phyloP scores from a whole-genome alignment of 2,797 vertebrate species.

The Syngnathus rostellatus region DNA sequence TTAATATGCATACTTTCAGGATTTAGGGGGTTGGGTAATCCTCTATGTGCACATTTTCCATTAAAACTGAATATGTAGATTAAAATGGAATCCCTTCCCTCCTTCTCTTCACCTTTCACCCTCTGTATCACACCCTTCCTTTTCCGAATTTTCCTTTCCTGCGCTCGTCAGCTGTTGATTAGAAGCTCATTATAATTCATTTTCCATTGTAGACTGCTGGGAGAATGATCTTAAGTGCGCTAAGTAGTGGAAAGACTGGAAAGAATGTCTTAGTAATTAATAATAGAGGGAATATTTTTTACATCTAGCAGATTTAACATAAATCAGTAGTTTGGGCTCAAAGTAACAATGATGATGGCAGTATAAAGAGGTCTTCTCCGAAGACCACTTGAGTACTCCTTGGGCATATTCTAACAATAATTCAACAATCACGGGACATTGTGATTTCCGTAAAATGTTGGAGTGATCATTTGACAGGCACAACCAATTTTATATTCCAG shows the following conservation, averaged over 20 bases:
- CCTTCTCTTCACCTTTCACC: neutral
- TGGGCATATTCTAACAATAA: too few relatives aligned
- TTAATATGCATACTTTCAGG: slow-evolving; percentile 9
- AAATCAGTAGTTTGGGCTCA: neutral
- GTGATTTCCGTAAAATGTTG: too few relatives aligned
- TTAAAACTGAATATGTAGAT: neutral
- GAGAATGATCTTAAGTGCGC: neutral
- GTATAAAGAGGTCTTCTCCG: too few relatives aligned
- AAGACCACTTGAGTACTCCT: too few relatives aligned
- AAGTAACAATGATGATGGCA: too few relatives aligned
- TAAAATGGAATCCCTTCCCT: neutral
- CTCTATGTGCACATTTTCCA: neutral
- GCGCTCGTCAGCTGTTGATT: slow-evolving; percentile 8
- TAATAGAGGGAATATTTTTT: neutral
- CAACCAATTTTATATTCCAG: too few relatives aligned
- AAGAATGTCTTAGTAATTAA: too few relatives aligned
- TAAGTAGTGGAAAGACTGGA: neutral
- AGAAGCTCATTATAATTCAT: neutral
- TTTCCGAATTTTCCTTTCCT: slow-evolving; percentile 17
- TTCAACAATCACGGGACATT: too few relatives aligned
- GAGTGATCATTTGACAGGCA: too few relatives aligned
- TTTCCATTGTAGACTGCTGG: neutral
- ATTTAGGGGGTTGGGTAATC: neutral
- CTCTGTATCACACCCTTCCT: neutral
- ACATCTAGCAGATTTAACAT: neutral